A percentile compares a stretch with the other conserved stretches of the same genome.
These are phyloP conservation scores for Apamea epomidion DNA, from an alignment of 2,888 invertebrate genomes.

Conservation along the genomic window DNA sequence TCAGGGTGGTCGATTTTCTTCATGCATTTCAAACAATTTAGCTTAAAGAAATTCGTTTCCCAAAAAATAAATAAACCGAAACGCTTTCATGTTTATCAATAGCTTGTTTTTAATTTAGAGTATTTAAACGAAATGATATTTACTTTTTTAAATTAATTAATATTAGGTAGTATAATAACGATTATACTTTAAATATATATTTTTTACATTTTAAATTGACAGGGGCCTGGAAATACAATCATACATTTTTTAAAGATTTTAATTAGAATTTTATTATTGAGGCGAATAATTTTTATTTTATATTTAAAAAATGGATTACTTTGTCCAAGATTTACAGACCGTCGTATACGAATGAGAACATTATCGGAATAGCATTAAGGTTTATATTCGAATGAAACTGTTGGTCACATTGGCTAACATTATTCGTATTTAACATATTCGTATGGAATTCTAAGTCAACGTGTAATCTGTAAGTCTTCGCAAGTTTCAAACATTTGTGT, in stretches of 20 bases:
- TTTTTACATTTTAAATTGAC: slow-evolving; percentile 52
- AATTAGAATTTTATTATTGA: background rate
- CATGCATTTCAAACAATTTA: background rate
- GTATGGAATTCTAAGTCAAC: background rate
- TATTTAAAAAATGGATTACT: too few relatives aligned
- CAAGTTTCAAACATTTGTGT: background rate
- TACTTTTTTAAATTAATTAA: background rate
- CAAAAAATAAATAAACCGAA: background rate
- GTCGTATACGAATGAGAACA: background rate
- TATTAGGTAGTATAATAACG: background rate
- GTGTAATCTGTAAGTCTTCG: background rate
- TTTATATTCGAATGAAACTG: background rate
- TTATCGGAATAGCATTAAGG: background rate
- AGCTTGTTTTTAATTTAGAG: background rate
- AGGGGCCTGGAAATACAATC: slow-evolving; percentile 42
- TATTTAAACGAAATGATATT: background rate
- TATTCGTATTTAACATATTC: background rate
- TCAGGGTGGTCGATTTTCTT: background rate
- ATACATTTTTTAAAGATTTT: slow-evolving; percentile 38
- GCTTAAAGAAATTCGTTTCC: too few relatives aligned
- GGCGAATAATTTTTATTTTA: too few relatives aligned
- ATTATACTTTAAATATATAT: slow-evolving; percentile 13
- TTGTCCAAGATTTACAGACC: background rate
- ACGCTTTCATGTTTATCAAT: background rate
- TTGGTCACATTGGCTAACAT: background rate